phyloP scores from a whole-genome alignment of 2,113 vertebrate genomes.

The Pelobates fuscus region DNA sequence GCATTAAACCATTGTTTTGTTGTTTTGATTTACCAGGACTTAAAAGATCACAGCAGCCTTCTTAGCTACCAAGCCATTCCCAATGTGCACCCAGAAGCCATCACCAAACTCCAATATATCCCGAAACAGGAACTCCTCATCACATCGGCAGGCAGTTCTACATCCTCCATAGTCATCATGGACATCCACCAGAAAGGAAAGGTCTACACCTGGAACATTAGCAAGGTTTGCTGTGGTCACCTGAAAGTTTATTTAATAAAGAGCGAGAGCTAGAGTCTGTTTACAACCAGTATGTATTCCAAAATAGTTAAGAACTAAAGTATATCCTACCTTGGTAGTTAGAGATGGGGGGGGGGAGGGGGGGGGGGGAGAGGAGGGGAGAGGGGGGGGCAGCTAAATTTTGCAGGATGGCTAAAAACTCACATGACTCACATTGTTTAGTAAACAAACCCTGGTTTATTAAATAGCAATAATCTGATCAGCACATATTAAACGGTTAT shows the following conservation, averaged over 20 bases:
- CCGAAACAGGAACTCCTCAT: slow-evolving; percentile 50
- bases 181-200: slow-evolving; percentile 53
- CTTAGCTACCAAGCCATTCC: slow-evolving; percentile 51
- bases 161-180: slow-evolving; percentile 55
- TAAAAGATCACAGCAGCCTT: slow-evolving; percentile 48
- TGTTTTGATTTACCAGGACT: slow-evolving; percentile 50
- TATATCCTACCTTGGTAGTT: too few relatives aligned
- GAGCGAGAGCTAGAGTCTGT: background rate
- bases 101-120: slow-evolving; percentile 57
- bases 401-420: too few relatives aligned
- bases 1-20: background rate
- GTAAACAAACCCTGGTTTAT: too few relatives aligned
- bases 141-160: slow-evolving; percentile 56
- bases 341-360: too few relatives aligned
- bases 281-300: background rate
- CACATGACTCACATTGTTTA: too few relatives aligned
- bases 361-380: too few relatives aligned
- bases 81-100: slow-evolving; percentile 42
- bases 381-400: too few relatives aligned
- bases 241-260: background rate
- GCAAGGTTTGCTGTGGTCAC: background rate
- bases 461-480: too few relatives aligned
- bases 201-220: slow-evolving; percentile 47
- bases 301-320: too few relatives aligned
- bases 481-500: too few relatives aligned